phyloP scores from a whole-genome alignment of 2,888 invertebrate genomes.

The Hesperia comma region DNA sequence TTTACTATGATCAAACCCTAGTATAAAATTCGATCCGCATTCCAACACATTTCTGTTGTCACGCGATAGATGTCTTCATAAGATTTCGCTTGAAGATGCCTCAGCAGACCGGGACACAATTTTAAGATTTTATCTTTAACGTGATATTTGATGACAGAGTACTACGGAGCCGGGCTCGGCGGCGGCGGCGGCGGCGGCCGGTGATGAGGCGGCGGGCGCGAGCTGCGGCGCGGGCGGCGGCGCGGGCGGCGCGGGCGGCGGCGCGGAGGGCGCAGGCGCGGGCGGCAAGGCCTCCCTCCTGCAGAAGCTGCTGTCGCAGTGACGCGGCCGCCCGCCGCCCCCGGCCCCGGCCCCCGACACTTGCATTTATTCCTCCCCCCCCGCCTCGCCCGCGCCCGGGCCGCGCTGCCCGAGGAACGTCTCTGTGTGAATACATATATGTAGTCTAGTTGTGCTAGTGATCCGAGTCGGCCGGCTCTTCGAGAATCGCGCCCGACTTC shows the following conservation, averaged over 20 bases:
- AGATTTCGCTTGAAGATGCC: constrained; percentile 33
- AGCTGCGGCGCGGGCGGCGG: constrained; percentile 43
- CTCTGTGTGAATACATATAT: constrained; percentile 50
- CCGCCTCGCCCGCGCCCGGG: constrained; percentile 38
- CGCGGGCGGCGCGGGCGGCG: constrained; percentile 45
- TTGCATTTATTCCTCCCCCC: constrained; percentile 73
- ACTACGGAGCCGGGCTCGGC: constrained; percentile 81
- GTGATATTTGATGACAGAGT: constrained; percentile 57
- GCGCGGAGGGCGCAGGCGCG: constrained; percentile 46
- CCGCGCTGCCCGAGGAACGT: constrained; percentile 66
- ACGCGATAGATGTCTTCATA: background rate
- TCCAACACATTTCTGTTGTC: background rate
- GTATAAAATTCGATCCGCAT: background rate
- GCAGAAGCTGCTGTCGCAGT: constrained; percentile 94
- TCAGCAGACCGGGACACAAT: too few relatives aligned
- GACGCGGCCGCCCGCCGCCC: constrained; percentile 63
- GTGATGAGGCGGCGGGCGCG: constrained; percentile 36
- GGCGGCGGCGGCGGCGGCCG: constrained; percentile 47
- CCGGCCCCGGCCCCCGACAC: constrained; percentile 18
- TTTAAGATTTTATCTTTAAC: too few relatives aligned
- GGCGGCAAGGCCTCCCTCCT: constrained; percentile 89
- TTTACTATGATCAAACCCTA: background rate
- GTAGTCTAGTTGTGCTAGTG: constrained; percentile 76
- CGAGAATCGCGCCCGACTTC: constrained; percentile 51
- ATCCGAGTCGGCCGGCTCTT: constrained; percentile 68